These are phyloP conservation scores for Timandra comae DNA, from an alignment of 2,888 invertebrate genomes.

Conservation along the genomic window DNA sequence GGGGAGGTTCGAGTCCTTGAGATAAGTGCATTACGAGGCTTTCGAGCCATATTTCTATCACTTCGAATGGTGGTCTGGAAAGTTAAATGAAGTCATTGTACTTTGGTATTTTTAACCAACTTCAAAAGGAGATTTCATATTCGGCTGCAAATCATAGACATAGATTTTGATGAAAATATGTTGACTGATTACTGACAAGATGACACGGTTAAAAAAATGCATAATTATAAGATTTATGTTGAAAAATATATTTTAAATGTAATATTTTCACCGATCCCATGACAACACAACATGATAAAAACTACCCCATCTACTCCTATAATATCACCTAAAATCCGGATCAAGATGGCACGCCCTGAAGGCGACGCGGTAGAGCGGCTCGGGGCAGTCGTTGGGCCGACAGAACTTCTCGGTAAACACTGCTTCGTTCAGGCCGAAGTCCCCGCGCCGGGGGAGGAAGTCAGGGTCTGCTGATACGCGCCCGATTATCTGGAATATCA, in stretches of 20 bases:
- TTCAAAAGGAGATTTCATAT: no score
- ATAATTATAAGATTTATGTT: no score
- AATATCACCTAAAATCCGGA: conserved; percentile 86
- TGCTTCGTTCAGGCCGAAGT: conserved; percentile 93
- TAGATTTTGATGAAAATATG: no score
- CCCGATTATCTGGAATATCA: conserved; percentile 94
- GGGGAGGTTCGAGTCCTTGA: conserved; percentile 78
- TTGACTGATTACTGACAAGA: no score
- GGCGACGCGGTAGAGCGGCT: conserved; percentile 91
- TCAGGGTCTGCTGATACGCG: conserved; percentile 97
- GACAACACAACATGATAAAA: conserved; percentile 46
- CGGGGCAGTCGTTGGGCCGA: conserved; percentile 79
- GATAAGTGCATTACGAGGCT: conserved; percentile 84
- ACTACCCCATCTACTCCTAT: background rate
- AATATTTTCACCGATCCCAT: no score
- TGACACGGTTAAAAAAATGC: no score
- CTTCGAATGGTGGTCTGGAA: conserved; percentile 90
- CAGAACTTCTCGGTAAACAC: conserved; percentile 93
- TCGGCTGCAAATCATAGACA: no score
- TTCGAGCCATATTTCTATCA: conserved; percentile 92
- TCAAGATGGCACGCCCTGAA: conserved; percentile 93
- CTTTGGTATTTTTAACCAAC: no score
- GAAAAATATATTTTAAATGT: no score
- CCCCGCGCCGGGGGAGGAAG: conserved; percentile 90
- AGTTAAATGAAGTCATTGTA: no score